A percentile compares a stretch with the other conserved stretches of the same genome.
Conservation (phyloP, 2,888 invertebrate species). For the Diarsia brunnea region DNA sequence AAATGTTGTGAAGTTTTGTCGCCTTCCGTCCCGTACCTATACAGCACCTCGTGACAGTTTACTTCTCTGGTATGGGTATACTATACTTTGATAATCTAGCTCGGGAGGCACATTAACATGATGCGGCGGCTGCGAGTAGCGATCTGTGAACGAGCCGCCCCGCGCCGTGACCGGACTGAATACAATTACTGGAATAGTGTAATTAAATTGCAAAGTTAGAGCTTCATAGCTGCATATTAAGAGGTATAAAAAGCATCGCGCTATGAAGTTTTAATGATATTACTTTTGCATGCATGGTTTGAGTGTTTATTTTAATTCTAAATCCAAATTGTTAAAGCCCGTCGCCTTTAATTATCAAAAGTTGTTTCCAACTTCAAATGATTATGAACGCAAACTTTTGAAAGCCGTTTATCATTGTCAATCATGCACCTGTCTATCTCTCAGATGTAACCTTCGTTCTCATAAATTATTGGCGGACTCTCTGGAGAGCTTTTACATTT, state of each 20-base stretch:
- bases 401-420: constrained; percentile 67
- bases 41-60: constrained; percentile 41
- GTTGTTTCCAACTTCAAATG: constrained; percentile 55
- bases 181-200: constrained; percentile 79
- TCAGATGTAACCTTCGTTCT: constrained; percentile 45
- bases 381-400: constrained; percentile 57
- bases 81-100: constrained; percentile 72
- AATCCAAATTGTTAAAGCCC: constrained; percentile 47
- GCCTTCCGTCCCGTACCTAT: constrained; percentile 14
- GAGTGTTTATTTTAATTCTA: constrained; percentile 57
- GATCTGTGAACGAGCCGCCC: constrained; percentile 71
- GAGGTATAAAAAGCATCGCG: constrained; percentile 74
- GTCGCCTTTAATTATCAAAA: constrained; percentile 52
- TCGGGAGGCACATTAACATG: constrained; percentile 72
- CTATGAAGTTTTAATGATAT: constrained; percentile 78
- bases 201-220: constrained; percentile 83
- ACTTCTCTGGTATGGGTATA: constrained; percentile 64
- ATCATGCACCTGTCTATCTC: constrained; percentile 63
- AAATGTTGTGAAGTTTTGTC: constrained; percentile 23
- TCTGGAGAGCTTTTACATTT: constrained; percentile 52
- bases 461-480: constrained; percentile 52
- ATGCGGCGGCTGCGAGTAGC: constrained; percentile 67
- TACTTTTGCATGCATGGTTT: constrained; percentile 64
- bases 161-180: constrained; percentile 73
- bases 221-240: constrained; percentile 78